Conservation (phyloP, 2,113 vertebrate species). For the Aptenodytes patagonicus region DNA sequence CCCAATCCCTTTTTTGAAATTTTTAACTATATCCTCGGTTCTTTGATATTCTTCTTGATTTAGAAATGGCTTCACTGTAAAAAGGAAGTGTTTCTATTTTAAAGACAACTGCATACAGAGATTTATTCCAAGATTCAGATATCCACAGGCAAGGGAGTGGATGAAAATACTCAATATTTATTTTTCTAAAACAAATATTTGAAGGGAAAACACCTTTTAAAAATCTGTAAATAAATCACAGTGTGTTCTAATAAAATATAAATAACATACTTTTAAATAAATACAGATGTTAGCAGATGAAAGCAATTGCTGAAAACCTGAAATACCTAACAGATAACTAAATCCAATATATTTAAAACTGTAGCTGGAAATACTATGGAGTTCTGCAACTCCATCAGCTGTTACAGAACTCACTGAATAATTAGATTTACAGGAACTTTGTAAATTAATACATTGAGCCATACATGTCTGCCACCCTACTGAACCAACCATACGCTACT, state of each 20-base stretch:
- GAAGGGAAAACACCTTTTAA: background rate
- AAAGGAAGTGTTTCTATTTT: conserved; percentile 3
- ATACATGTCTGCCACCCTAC: background rate
- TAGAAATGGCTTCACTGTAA: conserved; percentile 89
- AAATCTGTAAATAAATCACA: background rate
- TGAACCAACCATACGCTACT: background rate
- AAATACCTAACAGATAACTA: background rate
- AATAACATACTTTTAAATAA: background rate
- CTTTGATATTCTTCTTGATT: conserved; percentile 82
- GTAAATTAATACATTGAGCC: background rate
- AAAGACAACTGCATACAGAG: background rate
- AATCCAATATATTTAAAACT: background rate
- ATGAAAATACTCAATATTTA: background rate
- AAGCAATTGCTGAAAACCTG: background rate
- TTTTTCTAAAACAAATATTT: background rate
- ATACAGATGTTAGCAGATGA: background rate
- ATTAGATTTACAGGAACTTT: background rate
- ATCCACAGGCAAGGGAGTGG: background rate
- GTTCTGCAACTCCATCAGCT: background rate
- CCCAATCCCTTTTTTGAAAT: conserved; percentile 86
- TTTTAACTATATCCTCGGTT: conserved; percentile 81
- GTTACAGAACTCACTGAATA: background rate
- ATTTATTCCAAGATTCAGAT: background rate
- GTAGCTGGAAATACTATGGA: background rate
- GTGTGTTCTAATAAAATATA: background rate